Evolutionary conservation across 1,140 invertebrate genomes (phyloP), one percentile per base, ranked within the genome.

Genomic region (Heliconius himera): DNA sequence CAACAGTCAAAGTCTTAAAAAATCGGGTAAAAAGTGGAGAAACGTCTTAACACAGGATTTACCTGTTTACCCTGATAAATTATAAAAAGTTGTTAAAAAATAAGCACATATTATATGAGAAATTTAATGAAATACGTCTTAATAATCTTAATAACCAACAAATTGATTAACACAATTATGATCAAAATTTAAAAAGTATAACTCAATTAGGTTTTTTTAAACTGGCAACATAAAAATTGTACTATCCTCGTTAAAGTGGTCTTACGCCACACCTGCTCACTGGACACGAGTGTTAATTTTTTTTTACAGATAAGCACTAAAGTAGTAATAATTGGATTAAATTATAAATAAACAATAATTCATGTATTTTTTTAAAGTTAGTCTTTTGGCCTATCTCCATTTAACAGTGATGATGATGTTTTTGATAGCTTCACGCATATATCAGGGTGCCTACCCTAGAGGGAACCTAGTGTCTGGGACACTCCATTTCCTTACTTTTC

Each of bases 161-260:
- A 56, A 56, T 56, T n/a, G 20, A 56, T 56, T n/a, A 56, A 56
- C n/a, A 22, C 54, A 56, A 56, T 56, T 56, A 56, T 56, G n/a
- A 56, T 56, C 22, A 56, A 22, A 56, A 56, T 20, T 22, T n/a
- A 22, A 9, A 56, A 56, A 56, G 8, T 56, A n/a, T 56, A 56
- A 22, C n/a, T n/a, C 8, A 56, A 56, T 56, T 56, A 56, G 0
- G n/a, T 56, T 9, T 56, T 56, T 33, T 46, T 46, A 13, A 1
- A 22, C 2, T 56, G 54, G n/a, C 54, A 22, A 56, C 18, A 8
- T n/a, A 8, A 56, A 46, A 56, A n/a, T n/a, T 22, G 8, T 56
- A 56, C 54, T 56, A 56, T n/a, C 1, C n/a, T 56, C 20, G 8
- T 56, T 56, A 56, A 56, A 56, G 8, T 56, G 20, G n/a, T 20